Evolutionary conservation across 2,888 invertebrate species (phyloP), one percentile per base, ranked within the genome.

Genomic region (Cancer borealis): DNA sequence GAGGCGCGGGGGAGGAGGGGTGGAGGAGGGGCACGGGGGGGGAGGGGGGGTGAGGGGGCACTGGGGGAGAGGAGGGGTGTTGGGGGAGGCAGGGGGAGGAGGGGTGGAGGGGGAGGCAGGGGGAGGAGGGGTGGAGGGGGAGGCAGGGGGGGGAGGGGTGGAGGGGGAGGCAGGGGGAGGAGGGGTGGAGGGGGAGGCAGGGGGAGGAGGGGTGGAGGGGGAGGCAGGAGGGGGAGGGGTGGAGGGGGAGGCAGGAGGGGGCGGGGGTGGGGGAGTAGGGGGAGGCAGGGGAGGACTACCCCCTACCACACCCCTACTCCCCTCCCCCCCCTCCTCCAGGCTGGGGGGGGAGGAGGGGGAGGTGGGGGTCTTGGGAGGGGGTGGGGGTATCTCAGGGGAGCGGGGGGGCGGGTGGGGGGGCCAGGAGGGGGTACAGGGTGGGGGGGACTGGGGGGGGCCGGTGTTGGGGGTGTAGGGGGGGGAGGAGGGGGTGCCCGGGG

Each of bases 381-480:
- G 94, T 45, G 93, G 93, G 4, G 93, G 95, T 30, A 79, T 88
- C 30, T 88, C 92, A 21, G 93, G 95, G 46, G 95, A 95, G 46
- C 47, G 30, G 47, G 95, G 93, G n/a, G 94, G 94, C 14, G 94
- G 94, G 2, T 46, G 46, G 8, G 88, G 88, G n/a, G 46, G 49
- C 46, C 49, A 46, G 46, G 88, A 1, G 0, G 88, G n/a, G 2
- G 17, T 88, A 10, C 45, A 46, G 0, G 17, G 91, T 47, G 87
- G 45, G 88, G 93, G 91, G 91, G 88, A 49, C 47, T 88, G 73
- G 47, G 88, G 26, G 94, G 92, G 54, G 88, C 26, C 39, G 88
- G 92, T 66, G 45, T 92, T 88, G 92, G 93, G 87, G 93, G 93
- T 73, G 88, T 92, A 92, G n/a, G 60, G 47, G 94, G 94, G n/a